Evolutionary conservation across 2,888 invertebrate genomes (phyloP).

Genomic region (Escarpia spicata): DNA sequence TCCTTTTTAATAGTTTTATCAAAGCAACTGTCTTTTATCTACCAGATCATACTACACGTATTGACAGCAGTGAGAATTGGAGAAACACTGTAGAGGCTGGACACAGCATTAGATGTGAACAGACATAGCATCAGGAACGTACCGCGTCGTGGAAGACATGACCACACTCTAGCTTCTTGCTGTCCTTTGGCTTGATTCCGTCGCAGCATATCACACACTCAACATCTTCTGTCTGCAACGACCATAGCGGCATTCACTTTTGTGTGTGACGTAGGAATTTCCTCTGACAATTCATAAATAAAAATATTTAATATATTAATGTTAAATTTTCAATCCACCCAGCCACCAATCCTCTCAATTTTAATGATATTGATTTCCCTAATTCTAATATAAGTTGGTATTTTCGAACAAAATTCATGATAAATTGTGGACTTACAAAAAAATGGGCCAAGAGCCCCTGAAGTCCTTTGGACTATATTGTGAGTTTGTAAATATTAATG

Average conservation of each 20-base stretch:
- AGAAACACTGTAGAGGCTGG: neutral
- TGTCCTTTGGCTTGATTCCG: neutral
- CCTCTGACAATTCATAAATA: neutral
- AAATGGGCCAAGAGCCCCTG: no score
- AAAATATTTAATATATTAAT: no score
- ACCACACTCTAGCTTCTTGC: neutral
- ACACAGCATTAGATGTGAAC: neutral
- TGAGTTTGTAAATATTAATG: no score
- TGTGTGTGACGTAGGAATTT: neutral
- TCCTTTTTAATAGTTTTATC: no score
- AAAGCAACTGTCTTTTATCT: neutral
- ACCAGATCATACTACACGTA: neutral
- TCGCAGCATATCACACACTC: slow-evolving; percentile 32
- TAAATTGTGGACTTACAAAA: neutral
- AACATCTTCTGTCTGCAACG: slow-evolving; percentile 41
- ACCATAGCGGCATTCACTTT: neutral
- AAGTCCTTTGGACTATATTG: no score
- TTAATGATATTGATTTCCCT: neutral
- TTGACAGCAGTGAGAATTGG: neutral
- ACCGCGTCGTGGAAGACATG: slow-evolving; percentile 18
- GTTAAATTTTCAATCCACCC: no score
- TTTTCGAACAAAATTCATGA: neutral
- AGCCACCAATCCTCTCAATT: no score
- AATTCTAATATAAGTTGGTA: neutral
- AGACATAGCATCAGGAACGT: neutral